Evolutionary conservation across 2,113 vertebrate species (phyloP), one percentile per base, ranked within the genome.

Genomic region (Clarias magur): DNA sequence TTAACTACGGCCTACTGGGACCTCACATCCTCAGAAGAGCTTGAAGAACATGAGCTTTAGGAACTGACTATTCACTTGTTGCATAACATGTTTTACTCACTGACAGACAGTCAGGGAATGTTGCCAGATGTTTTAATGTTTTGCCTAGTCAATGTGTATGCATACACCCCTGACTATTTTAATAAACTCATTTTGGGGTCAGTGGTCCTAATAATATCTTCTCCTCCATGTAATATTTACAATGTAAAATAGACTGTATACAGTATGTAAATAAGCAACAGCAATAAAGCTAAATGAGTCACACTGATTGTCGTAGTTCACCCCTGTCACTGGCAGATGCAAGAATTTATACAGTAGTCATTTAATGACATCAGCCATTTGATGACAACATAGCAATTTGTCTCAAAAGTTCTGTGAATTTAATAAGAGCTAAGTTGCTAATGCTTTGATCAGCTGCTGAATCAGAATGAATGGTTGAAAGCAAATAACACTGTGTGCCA

Each of bases 291-390:
- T 75, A 84, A 65, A 81, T 85, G 82, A 73, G 53, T 73, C 30
- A 19, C 81, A 86, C 82, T 85, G 87, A 90, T 86, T 86, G 76
- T 67, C 85, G 78, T 65, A 53, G 84, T 90, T 84, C 60, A 78
- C 83, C 63, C 62, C 67, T 25, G 8, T 84, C 59, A 75, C 54
- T 60, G 54, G 82, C 30, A 48, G 75, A 19, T 79, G 42, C 9
- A 63, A 63, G 62, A 38, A 38, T 38, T 38, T 38, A 38, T 38
- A 38, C 34, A 38, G 34, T 38, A 38, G 34, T 38, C 34, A 38
- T 38, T 38, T 38, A 38, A 38, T 38, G 34, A 38, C 11, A 12
- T 65, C 9, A n/a, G 9, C 12, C 23, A 25, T 65, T 25, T n/a
- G 2, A 65, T 12, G 25, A 65, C 23, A 19, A n/a, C 10, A n/a